A percentile compares a stretch with the other conserved stretches of the same genome.
These are phyloP conservation scores for Helostoma temminkii DNA, from an alignment of 2,797 vertebrate genomes.

Conservation along the genomic window DNA sequence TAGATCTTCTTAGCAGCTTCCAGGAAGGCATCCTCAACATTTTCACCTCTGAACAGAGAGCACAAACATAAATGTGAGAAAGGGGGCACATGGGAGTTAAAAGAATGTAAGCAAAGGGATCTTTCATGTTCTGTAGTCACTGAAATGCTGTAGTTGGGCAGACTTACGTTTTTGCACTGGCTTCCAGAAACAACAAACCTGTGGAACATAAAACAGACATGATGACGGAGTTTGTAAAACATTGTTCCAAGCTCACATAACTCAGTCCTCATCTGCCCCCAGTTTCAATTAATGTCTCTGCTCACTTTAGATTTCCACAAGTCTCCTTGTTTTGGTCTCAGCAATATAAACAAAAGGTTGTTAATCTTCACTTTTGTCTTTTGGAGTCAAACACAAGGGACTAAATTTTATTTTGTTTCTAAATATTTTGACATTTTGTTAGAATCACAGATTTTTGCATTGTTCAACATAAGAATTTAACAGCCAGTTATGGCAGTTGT, in stretches of 20 bases:
- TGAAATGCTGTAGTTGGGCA: constrained; percentile 5
- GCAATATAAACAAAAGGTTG: not conserved
- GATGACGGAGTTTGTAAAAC: constrained; percentile 27
- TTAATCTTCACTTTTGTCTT: constrained; percentile 14
- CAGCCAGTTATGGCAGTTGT: not conserved
- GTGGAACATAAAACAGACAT: constrained; percentile 30
- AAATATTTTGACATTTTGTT: constrained; percentile 34
- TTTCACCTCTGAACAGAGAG: constrained; percentile 90
- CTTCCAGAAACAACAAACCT: constrained; percentile 98
- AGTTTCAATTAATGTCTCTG: not conserved
- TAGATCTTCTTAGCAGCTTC: constrained; percentile 99
- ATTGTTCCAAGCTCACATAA: constrained; percentile 14
- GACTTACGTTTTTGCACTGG: constrained; percentile 99
- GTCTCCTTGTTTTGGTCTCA: constrained; percentile 9
- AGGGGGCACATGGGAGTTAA: not conserved
- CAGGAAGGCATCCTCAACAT: constrained; percentile 98
- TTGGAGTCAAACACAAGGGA: not conserved
- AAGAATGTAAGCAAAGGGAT: not conserved
- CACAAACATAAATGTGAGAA: not conserved
- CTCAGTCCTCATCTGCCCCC: constrained; percentile 6
- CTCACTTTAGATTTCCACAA: constrained; percentile 9
- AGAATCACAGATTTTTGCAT: not conserved
- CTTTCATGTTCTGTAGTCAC: not conserved
- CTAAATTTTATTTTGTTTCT: constrained; percentile 2
- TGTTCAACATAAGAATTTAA: constrained; percentile 1